A percentile compares a stretch with the other conserved stretches of the same genome.
These are phyloP conservation scores for Sitophilus oryzae DNA, from an alignment of 1,140 invertebrate species.

Conservation along the genomic window DNA sequence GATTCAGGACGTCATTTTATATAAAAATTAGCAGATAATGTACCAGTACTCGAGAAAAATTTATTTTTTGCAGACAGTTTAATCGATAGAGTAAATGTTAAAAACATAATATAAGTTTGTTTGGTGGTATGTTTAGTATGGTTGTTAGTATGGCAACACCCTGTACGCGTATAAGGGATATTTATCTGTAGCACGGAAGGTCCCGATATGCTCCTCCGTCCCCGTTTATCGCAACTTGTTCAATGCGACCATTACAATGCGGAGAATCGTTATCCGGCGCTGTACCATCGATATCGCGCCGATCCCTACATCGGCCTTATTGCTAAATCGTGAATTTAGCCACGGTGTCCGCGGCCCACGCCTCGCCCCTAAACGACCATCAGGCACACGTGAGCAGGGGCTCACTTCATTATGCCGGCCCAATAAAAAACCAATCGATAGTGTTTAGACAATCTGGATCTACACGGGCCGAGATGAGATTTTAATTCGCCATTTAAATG, in stretches of 20 bases:
- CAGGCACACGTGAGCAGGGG: too few species aligned
- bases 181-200: too few species aligned
- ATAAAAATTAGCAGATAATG: too few species aligned
- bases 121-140: too few species aligned
- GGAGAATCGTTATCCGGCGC: constrained; percentile 41
- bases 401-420: constrained; percentile 17
- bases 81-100: too few species aligned
- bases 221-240: constrained; percentile 42
- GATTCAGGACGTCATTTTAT: too few species aligned
- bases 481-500: constrained; percentile 24
- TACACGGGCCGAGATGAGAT: constrained; percentile 15
- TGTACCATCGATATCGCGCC: constrained; percentile 37
- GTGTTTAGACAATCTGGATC: constrained; percentile 18
- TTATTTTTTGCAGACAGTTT: too few species aligned
- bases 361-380: constrained; percentile 9
- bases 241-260: constrained; percentile 44
- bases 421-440: constrained; percentile 22
- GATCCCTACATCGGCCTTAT: constrained; percentile 42
- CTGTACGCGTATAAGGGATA: too few species aligned
- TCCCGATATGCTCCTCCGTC: too few species aligned
- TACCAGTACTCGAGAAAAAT: too few species aligned
- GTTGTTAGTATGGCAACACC: too few species aligned
- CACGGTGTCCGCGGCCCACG: constrained; percentile 36
- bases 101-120: too few species aligned
- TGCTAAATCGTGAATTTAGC: constrained; percentile 42